These are phyloP conservation scores for Harpalus rubripes DNA, from an alignment of 2,888 invertebrate genomes.

Conservation along the genomic window DNA sequence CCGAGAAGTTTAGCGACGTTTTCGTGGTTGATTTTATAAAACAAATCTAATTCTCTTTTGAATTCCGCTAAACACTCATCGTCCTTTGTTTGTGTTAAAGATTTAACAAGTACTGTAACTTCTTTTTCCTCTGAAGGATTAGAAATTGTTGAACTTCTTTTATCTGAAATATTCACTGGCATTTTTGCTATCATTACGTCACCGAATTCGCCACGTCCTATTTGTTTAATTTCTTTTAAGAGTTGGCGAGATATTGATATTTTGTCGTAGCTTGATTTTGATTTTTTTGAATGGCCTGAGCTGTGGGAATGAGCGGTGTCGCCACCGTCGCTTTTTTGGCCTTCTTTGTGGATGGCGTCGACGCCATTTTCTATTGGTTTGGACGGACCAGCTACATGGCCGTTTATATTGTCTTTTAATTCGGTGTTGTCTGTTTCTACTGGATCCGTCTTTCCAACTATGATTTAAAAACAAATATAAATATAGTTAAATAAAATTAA, in stretches of 20 bases:
- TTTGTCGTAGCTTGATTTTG: constrained; percentile 86
- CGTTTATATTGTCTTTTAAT: constrained; percentile 81
- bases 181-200: constrained; percentile 90
- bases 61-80: constrained; percentile 90
- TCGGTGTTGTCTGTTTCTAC: constrained; percentile 80
- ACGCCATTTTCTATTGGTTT: constrained; percentile 81
- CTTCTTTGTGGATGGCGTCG: constrained; percentile 80
- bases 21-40: constrained; percentile 89
- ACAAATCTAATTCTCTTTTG: constrained; percentile 92
- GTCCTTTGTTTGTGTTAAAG: constrained; percentile 87
- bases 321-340: constrained; percentile 84
- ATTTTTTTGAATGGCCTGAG: constrained; percentile 80
- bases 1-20: constrained; percentile 89
- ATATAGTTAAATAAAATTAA: no score
- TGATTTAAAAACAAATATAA: constrained; percentile 66
- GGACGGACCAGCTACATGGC: constrained; percentile 78
- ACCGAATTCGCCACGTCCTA: constrained; percentile 95
- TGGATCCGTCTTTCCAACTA: constrained; percentile 83
- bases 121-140: constrained; percentile 76
- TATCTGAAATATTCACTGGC: constrained; percentile 72
- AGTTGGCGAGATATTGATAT: constrained; percentile 86
- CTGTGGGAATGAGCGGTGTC: constrained; percentile 82
- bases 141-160: constrained; percentile 72
- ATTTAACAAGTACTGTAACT: constrained; percentile 85
- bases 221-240: constrained; percentile 84